phyloP scores from a whole-genome alignment of 2,113 vertebrate species.

The Myanophis thanlyinensis region DNA sequence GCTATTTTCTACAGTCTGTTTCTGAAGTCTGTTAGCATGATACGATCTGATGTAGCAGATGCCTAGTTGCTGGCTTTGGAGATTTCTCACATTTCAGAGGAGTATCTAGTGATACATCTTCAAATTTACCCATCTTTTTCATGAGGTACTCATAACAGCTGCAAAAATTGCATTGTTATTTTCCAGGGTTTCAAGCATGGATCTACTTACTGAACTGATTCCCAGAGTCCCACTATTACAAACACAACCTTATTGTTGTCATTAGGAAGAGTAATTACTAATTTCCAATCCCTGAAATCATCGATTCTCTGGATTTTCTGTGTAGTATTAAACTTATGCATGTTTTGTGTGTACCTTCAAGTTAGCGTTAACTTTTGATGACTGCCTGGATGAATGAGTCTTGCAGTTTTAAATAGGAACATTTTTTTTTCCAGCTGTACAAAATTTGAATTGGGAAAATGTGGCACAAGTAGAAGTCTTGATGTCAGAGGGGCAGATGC shows the following conservation, averaged over 20 bases:
- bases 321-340: neutral
- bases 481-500: neutral
- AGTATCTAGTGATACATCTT: conserved; percentile 28
- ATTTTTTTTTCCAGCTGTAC: neutral
- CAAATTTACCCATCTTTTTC: conserved; percentile 26
- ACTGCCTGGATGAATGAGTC: neutral
- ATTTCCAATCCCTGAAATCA: neutral
- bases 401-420: neutral
- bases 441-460: neutral
- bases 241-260: conserved; percentile 21
- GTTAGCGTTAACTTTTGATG: neutral
- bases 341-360: neutral
- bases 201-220: neutral
- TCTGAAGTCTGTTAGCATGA: conserved; percentile 74
- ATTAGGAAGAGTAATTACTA: conserved; percentile 1
- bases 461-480: neutral
- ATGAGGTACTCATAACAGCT: conserved; percentile 24
- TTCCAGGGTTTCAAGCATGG: neutral
- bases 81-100: conserved; percentile 55
- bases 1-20: conserved; percentile 65
- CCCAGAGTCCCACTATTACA: conserved; percentile 4
- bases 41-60: conserved; percentile 67
- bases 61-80: conserved; percentile 52
- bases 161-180: conserved; percentile 9
- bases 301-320: neutral